Conservation (phyloP, 1,140 invertebrate genomes). For the Lordiphosa collinella region DNA sequence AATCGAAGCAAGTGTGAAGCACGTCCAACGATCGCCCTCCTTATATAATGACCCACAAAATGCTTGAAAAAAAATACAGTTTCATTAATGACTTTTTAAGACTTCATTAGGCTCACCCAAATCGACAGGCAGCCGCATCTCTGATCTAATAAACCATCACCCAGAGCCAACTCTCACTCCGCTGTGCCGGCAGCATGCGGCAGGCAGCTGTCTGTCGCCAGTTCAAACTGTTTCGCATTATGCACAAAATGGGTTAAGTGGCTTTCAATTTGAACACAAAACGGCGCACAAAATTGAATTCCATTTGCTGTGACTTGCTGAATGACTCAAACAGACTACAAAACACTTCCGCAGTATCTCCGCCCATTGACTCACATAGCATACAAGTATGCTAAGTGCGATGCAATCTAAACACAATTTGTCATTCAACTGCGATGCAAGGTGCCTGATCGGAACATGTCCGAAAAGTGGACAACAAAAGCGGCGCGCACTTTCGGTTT, state of each 20-base stretch:
- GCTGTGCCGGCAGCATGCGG: background rate
- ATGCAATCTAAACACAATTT: slow-evolving; percentile 28
- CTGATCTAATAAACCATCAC: slow-evolving; percentile 50
- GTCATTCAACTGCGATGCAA: slow-evolving; percentile 29
- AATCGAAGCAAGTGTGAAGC: slow-evolving; percentile 41
- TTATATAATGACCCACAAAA: slow-evolving; percentile 64
- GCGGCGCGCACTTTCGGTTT: slow-evolving; percentile 22
- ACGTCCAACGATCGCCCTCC: slow-evolving; percentile 13
- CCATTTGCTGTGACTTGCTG: slow-evolving; percentile 29
- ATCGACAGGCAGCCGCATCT: slow-evolving; percentile 25
- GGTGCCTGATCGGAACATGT: slow-evolving; percentile 33
- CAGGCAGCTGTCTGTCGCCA: slow-evolving; percentile 25
- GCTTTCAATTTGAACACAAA: slow-evolving; percentile 59
- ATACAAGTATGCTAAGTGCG: slow-evolving; percentile 7
- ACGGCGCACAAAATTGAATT: slow-evolving; percentile 36
- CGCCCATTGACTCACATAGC: slow-evolving; percentile 36
- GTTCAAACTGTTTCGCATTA: slow-evolving; percentile 63
- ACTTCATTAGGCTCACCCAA: slow-evolving; percentile 27
- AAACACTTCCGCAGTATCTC: slow-evolving; percentile 34
- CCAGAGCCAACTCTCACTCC: slow-evolving; percentile 3
- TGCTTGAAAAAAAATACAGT: slow-evolving; percentile 31
- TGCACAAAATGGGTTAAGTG: slow-evolving; percentile 72
- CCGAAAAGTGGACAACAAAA: too few relatives aligned
- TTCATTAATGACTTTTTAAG: slow-evolving; percentile 59
- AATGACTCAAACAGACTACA: slow-evolving; percentile 34